Evolutionary conservation across 2,888 invertebrate species (phyloP), one percentile per base, ranked within the genome.

Genomic region (Saturnia pavonia): DNA sequence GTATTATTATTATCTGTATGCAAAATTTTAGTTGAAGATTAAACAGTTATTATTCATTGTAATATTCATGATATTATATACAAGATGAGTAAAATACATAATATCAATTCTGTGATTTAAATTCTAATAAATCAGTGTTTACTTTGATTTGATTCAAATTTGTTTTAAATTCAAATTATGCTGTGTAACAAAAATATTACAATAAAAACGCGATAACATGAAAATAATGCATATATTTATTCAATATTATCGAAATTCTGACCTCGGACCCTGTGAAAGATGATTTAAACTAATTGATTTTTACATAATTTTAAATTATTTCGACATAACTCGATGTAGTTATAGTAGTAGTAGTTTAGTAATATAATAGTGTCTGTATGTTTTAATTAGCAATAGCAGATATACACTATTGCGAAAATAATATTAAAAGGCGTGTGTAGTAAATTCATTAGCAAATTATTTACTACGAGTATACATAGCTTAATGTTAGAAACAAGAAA

Each of bases 171-270:
- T 60, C 27, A 12, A n/a, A n/a, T 60, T 25, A 1, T 25, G 25
- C 12, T 27, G 25, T 27, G 27, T 12, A 60, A 60, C 27, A 27
- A 0, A 27, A 27, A 60, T 25, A 60, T 60, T 60, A 60, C 14
- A 60, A 60, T 60, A 60, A 60, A 60, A 60, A 60, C 57, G 27
- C 27, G 2, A 60, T 60, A 60, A 60, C 25, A 60, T 60, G 25
- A 12, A 27, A 2, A 60, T 60, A 60, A 60, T 25, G 1, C 14
- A 60, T 60, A 60, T 27, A 60, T 60, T 60, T 60, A 60, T 60
- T 60, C 27, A 4, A 60, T 14, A 11, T 27, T 27, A 27, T 60
- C 14, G 14, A 60, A n/a, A 27, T 14, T 60, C 2, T 60, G 14
- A 6, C 57, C 57, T 60, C 27, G 57, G 12, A 60, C 25, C 25